phyloP scores from a whole-genome alignment of 2,888 invertebrate species.

The Caenorhabditis sinica region DNA sequence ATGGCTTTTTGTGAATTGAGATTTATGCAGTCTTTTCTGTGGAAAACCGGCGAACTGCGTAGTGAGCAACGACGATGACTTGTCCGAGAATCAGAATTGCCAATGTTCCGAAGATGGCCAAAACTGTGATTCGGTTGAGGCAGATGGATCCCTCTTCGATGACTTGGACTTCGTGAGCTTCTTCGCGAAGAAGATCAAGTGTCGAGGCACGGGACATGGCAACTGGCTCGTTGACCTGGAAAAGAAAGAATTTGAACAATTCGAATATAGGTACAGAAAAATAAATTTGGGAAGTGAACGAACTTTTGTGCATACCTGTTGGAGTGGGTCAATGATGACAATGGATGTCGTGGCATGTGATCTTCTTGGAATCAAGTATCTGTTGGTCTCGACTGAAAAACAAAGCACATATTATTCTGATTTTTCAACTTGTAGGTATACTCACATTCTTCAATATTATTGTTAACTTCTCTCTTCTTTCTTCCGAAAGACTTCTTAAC shows the following conservation, averaged over 20 bases:
- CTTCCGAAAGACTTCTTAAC: constrained; percentile 81
- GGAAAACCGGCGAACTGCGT: constrained; percentile 71
- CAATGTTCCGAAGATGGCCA: constrained; percentile 79
- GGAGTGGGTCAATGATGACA: constrained; percentile 83
- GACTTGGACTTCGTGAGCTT: constrained; percentile 67
- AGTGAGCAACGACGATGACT: constrained; percentile 76
- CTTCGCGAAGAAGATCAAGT: constrained; percentile 70
- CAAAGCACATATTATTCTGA: background rate
- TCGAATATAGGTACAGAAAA: background rate
- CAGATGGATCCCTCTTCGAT: constrained; percentile 68
- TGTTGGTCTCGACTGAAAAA: constrained; percentile 81
- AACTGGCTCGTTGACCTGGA: constrained; percentile 78
- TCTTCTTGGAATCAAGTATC: constrained; percentile 81
- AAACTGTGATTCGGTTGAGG: constrained; percentile 76
- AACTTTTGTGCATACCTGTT: constrained; percentile 73
- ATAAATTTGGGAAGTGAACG: background rate
- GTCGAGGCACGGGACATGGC: constrained; percentile 72
- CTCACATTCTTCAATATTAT: constrained; percentile 75
- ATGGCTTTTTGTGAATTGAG: constrained; percentile 1
- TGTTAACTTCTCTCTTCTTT: constrained; percentile 81
- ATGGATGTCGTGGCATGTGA: constrained; percentile 81
- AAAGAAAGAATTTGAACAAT: background rate
- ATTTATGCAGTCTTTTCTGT: constrained; percentile 45
- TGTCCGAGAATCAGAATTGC: constrained; percentile 79
- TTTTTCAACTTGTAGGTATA: background rate